These are phyloP conservation scores for Carassius gibelio DNA, from an alignment of 2,113 vertebrate species.

Conservation along the genomic window DNA sequence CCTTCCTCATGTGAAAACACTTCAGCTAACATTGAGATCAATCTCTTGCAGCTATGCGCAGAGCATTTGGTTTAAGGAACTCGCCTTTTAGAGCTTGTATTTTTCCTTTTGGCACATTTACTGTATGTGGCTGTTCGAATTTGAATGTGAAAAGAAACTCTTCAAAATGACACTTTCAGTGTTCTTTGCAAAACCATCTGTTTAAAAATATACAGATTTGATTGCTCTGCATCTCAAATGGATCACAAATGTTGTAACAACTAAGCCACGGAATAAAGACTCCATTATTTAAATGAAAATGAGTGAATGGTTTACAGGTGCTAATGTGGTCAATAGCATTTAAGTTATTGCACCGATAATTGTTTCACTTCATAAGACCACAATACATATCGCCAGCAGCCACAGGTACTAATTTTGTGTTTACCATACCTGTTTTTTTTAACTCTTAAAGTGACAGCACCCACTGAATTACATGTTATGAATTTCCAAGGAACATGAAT, in stretches of 20 bases:
- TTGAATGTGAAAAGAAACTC: not conserved
- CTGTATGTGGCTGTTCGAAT: not conserved
- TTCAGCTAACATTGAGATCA: slow-evolving; percentile 42
- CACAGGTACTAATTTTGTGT: no score
- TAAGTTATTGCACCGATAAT: no score
- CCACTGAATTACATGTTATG: not conserved
- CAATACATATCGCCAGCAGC: no score
- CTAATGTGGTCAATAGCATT: no score
- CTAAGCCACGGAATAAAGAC: no score
- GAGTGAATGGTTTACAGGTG: no score
- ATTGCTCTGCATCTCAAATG: no score
- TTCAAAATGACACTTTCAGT: not conserved
- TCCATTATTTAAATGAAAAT: no score
- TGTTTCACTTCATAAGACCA: no score
- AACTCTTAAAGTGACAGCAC: not conserved
- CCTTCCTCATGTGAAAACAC: slow-evolving; percentile 37
- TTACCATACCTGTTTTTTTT: no score
- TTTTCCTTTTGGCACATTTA: slow-evolving; percentile 24
- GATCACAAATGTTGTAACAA: no score
- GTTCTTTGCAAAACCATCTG: not conserved
- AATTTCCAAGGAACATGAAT: no score
- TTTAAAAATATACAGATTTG: not conserved
- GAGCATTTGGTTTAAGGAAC: slow-evolving; percentile 24
- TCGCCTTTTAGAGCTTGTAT: slow-evolving; percentile 24
- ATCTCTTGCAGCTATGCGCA: not conserved